Base-by-base conservation (phyloP, 2,113 vertebrate species). In the Lophura nycthemera region DNA sequence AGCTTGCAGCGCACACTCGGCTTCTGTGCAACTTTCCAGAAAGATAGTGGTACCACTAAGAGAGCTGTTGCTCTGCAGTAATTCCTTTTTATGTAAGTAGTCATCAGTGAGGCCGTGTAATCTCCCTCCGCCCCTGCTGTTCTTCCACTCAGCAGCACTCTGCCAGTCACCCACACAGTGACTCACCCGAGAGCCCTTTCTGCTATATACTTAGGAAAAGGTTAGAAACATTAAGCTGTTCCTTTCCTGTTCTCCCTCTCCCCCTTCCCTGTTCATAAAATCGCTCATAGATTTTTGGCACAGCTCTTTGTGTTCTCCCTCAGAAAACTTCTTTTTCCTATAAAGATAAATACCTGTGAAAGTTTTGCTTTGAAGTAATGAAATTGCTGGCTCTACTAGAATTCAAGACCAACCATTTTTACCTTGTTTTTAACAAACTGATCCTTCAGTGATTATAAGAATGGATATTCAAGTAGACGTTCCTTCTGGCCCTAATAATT, bases 121-220 rank as follows among this genome's bases (percentile, higher is more conserved):
- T 91, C 70, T 43, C 73, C 88, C 80, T 81, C 57, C 11, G 0
- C 91, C 94, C 69, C 85, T 52, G 0, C 88, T 97, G 93, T 83
- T 95, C 93, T 59, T 86, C 82, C n/a, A 30, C 75, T 81, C 67
- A 4, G 78, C 82, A 71, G 42, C 4, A 0, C 75, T 89, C 75
- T 81, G 88, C 85, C 93, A 93, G 43, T 94, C 93, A 94, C 96
- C 95, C 94, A 96, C 95, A 91, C 91, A 38, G 27, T 96, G 94
- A 95, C 88, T 97, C 96, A 96, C 61, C 52, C 71, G 42, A 78
- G 40, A 91, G 73, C 86, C 65, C 79, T 93, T 95, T 95, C 90
- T 81, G 29, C 73, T 74, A 4, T 29, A 52, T 47, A 71, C 88
- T 95, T 81, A 88, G 0, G 3, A n/a, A 96, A 97, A 94, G 92